Conservation (phyloP, 2,797 vertebrate genomes). For the Gymnopithys bicolor region DNA sequence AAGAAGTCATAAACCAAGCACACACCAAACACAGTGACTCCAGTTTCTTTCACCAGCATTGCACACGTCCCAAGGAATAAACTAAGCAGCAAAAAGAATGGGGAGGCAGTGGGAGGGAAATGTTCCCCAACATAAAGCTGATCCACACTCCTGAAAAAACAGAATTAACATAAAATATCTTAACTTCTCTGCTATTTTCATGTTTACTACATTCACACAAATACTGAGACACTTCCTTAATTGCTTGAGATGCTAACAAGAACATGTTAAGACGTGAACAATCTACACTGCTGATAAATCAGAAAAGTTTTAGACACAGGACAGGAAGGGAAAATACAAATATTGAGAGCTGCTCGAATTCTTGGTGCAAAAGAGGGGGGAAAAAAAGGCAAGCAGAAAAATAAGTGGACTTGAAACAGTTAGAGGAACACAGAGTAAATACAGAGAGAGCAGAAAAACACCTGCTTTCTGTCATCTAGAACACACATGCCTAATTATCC, state of each 20-base stretch:
- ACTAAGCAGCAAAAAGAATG: conserved; percentile 82
- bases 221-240: neutral
- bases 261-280: neutral
- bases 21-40: conserved; percentile 93
- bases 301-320: neutral
- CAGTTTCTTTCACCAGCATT: conserved; percentile 97
- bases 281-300: neutral
- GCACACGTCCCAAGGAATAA: conserved; percentile 92
- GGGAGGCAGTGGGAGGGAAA: conserved; percentile 83
- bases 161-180: neutral
- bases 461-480: neutral
- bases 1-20: conserved; percentile 92
- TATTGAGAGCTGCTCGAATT: neutral
- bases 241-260: neutral
- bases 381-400: neutral
- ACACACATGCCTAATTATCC: neutral
- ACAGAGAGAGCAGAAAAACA: neutral
- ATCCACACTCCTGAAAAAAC: conserved; percentile 86
- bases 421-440: neutral
- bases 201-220: neutral
- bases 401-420: neutral
- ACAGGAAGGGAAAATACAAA: neutral
- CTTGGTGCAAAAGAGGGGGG: neutral
- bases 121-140: conserved; percentile 72
- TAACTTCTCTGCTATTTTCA: neutral